phyloP scores from a whole-genome alignment of 1,140 invertebrate species.

The Aphelenchoides avenae region DNA sequence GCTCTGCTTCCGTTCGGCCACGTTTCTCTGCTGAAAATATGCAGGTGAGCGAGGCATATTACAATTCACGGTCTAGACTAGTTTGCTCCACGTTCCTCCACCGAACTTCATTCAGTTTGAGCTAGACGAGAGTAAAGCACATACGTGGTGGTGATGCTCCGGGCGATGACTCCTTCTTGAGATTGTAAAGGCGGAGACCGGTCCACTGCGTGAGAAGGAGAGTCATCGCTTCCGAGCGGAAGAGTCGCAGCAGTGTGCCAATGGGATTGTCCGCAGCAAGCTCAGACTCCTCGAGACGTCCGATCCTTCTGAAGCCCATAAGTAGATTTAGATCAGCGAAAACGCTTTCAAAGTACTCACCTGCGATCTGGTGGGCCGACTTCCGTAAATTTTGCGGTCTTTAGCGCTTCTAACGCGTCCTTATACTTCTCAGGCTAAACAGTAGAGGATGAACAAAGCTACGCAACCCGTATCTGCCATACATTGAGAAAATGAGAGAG shows the following conservation, averaged over 20 bases:
- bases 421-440: slow-evolving; percentile 32
- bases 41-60: no score
- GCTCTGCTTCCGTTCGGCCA: no score
- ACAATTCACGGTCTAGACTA: no score
- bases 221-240: slow-evolving; percentile 40
- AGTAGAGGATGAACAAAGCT: background rate
- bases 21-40: no score
- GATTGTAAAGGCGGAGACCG: slow-evolving; percentile 31
- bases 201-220: slow-evolving; percentile 45
- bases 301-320: slow-evolving; percentile 13
- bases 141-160: background rate
- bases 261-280: slow-evolving; percentile 17
- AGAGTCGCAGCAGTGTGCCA: slow-evolving; percentile 20
- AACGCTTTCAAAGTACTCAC: slow-evolving; percentile 14
- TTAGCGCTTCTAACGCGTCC: slow-evolving; percentile 31
- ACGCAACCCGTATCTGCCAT: background rate
- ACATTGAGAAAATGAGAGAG: slow-evolving; percentile 33
- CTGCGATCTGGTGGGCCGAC: slow-evolving; percentile 36
- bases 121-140: no score
- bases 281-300: slow-evolving; percentile 24
- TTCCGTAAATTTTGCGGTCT: slow-evolving; percentile 26
- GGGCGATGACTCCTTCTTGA: no score
- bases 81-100: no score
- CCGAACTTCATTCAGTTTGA: no score
- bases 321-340: slow-evolving; percentile 17